These are phyloP conservation scores for Calycopis cecrops DNA, from an alignment of 1,140 invertebrate genomes.

Conservation along the genomic window DNA sequence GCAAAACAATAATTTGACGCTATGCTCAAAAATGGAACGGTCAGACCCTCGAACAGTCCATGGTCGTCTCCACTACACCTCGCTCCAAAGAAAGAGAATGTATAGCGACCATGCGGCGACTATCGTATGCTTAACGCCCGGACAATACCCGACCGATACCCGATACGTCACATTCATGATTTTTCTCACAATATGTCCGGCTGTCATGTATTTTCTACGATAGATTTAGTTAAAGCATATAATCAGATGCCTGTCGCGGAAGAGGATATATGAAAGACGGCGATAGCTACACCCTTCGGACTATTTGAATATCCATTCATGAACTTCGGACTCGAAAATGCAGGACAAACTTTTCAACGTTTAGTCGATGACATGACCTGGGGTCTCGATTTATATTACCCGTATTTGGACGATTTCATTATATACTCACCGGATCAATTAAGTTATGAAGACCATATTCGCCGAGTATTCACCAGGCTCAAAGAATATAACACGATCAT, in stretches of 20 bases:
- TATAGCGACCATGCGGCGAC: slow-evolving; percentile 14
- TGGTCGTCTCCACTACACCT: slow-evolving; percentile 15
- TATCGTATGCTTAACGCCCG: slow-evolving; percentile 17
- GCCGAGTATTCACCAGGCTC: slow-evolving; percentile 28
- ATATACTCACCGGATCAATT: slow-evolving; percentile 2
- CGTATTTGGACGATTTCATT: slow-evolving; percentile 9
- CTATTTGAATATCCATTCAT: slow-evolving; percentile 15
- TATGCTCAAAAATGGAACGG: slow-evolving; percentile 9
- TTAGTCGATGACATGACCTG: slow-evolving; percentile 15
- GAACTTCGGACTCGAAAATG: slow-evolving; percentile 16
- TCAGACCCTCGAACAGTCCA: slow-evolving; percentile 12
- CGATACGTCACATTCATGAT: slow-evolving; percentile 17
- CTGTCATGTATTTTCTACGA: slow-evolving; percentile 14
- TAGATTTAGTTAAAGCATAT: slow-evolving; percentile 13
- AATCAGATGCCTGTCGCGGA: slow-evolving; percentile 16
- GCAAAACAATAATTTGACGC: slow-evolving; percentile 7
- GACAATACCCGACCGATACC: slow-evolving; percentile 14
- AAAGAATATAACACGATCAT: slow-evolving; percentile 29
- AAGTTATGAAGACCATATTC: slow-evolving; percentile 15
- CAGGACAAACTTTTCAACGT: too few relatives aligned
- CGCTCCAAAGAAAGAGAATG: slow-evolving; percentile 17
- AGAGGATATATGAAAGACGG: slow-evolving; percentile 12
- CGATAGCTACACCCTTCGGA: slow-evolving; percentile 15
- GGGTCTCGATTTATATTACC: slow-evolving; percentile 4
- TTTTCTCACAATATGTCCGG: slow-evolving; percentile 15